Percentiles rank a stretch among this genome's conserved stretches.
Conservation (phyloP, 92 coral and sea anemone species). For the Micromussa lordhowensis region DNA sequence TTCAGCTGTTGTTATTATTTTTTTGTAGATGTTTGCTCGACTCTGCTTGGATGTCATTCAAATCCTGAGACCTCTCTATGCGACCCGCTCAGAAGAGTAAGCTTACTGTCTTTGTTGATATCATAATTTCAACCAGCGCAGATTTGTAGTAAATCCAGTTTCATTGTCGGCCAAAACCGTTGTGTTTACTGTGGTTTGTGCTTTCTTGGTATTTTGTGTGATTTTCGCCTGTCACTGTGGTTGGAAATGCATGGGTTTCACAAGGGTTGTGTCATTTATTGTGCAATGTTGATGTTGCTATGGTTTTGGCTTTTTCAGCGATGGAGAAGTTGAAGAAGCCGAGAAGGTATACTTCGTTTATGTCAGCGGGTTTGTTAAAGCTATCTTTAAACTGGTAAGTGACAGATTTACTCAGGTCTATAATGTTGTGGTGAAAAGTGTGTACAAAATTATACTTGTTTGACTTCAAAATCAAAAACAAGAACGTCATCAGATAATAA, state of each 20-base stretch:
- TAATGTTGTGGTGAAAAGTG: not conserved
- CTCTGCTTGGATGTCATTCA: constrained; percentile 95
- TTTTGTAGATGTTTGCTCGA: constrained; percentile 90
- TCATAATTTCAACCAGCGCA: not conserved
- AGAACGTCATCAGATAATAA: no score
- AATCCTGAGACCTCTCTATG: constrained; percentile 84
- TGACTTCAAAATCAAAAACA: no score
- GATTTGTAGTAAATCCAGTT: not conserved
- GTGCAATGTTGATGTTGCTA: not conserved
- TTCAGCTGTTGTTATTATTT: constrained; percentile 1
- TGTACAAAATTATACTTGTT: not conserved
- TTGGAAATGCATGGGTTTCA: not conserved
- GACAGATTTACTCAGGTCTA: not conserved
- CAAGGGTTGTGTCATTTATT: not conserved
- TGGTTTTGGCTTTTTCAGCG: constrained; percentile 42
- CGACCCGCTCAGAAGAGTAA: constrained; percentile 71
- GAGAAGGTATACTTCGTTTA: constrained; percentile 71
- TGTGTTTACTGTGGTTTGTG: not conserved
- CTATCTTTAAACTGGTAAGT: constrained; percentile 86
- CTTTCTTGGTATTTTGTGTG: not conserved
- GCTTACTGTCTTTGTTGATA: not conserved
- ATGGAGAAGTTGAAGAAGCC: constrained; percentile 59
- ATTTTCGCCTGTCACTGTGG: not conserved
- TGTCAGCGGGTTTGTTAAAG: constrained; percentile 86
- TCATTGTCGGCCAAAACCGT: not conserved